These are phyloP conservation scores for Archips xylosteana DNA, from an alignment of 2,888 invertebrate species.

Conservation along the genomic window DNA sequence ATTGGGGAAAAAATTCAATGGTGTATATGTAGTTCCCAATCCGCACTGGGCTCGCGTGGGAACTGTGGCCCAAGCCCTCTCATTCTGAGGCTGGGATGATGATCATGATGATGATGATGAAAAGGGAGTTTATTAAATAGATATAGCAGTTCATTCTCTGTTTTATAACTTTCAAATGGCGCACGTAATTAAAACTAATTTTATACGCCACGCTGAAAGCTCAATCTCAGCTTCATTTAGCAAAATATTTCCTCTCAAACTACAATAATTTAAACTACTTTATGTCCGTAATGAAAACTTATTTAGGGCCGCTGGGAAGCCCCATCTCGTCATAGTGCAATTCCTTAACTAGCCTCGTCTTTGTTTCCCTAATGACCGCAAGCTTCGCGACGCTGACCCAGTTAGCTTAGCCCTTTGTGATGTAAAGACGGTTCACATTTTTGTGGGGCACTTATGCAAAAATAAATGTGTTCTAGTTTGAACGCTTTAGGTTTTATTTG, in stretches of 20 bases:
- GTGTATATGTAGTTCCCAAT: too few species aligned
- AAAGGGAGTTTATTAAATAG: too few species aligned
- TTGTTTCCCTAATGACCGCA: conserved; percentile 57
- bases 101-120: too few species aligned
- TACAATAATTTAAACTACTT: conserved; percentile 11
- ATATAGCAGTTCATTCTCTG: too few species aligned
- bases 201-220: neutral
- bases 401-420: conserved; percentile 51
- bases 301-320: conserved; percentile 24
- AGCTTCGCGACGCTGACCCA: conserved; percentile 56
- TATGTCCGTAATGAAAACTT: conserved; percentile 26
- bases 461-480: conserved; percentile 60
- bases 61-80: too few species aligned
- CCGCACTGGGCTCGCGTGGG: too few species aligned
- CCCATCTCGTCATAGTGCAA: conserved; percentile 38
- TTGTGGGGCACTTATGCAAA: conserved; percentile 60
- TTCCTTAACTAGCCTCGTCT: conserved; percentile 47
- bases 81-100: too few species aligned
- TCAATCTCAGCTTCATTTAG: neutral
- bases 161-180: too few species aligned
- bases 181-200: neutral
- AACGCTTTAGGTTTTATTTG: conserved; percentile 8
- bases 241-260: neutral
- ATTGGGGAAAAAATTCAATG: too few species aligned
- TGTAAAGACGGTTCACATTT: conserved; percentile 53